Base-by-base conservation (phyloP, 2,888 invertebrate species). In the Perizoma flavofasciatum region DNA sequence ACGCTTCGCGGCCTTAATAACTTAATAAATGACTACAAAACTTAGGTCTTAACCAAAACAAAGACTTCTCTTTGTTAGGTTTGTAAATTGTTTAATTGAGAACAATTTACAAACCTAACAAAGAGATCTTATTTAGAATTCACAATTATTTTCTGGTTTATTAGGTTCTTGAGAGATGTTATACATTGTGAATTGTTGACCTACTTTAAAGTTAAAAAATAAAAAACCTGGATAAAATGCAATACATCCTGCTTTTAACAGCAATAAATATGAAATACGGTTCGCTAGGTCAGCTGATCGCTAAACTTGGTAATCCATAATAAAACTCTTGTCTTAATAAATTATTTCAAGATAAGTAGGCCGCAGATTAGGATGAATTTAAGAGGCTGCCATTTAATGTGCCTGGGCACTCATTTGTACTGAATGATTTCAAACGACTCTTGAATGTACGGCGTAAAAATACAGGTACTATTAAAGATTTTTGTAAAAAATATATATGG, bases 321-420 rank as follows among this genome's bases (percentile, higher is more conserved):
- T 71, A 73, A 72, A 74, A 69, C 67, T 67, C 66, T 66, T 72
- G 75, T 72, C 74, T 69, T 67, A 68, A 70, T 72, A 72, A 75
- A 74, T 76, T 72, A 76, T 64, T 60, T 45, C 45, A 59, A 53
- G 54, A 65, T 49, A 66, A 65, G 63, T 51, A 65, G 58, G 56
- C 47, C 55, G 57, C 49, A 65, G 65, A 65, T 65, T 62, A 67
- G 55, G 58, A 63, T 48, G 51, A 62, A 56, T 55, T 63, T 59
- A 60, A 59, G 60, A 54, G 45, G 56, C 55, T 60, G 56, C 52
- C 51, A 35, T 52, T 60, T 55, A 51, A 55, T 60, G 44, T 51
- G 50, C 32, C 54, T 44, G 50, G 49, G 47, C 56, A 59, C 46
- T 57, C 44, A 49, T 41, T 57, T 35, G 56, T 55, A 35, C 37